Percentiles rank a stretch among this genome's conserved stretches.
Conservation (phyloP, 2,797 vertebrate species). For the Megalops cyprinoides region DNA sequence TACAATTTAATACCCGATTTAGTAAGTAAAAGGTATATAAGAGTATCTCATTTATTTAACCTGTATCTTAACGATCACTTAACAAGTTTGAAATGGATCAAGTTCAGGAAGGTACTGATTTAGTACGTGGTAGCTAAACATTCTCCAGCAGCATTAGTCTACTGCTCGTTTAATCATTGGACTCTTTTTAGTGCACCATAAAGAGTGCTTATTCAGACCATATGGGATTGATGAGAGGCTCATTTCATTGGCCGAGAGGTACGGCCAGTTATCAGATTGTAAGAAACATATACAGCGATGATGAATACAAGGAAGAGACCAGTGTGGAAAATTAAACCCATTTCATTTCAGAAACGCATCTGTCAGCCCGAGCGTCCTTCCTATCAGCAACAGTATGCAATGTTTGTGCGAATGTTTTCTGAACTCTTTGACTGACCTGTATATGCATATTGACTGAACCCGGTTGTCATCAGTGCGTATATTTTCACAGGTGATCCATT, state of each 20-base stretch:
- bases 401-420: neutral
- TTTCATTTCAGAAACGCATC: neutral
- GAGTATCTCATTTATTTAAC: conserved; percentile 60
- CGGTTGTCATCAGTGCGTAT: conserved; percentile 52
- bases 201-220: conserved; percentile 63
- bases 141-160: conserved; percentile 64
- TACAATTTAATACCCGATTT: conserved; percentile 66
- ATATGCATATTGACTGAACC: conserved; percentile 58
- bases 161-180: conserved; percentile 61
- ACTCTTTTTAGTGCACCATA: conserved; percentile 66
- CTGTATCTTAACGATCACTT: conserved; percentile 57
- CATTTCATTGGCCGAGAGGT: conserved; percentile 42
- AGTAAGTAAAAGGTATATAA: conserved; percentile 39
- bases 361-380: neutral
- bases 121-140: conserved; percentile 61
- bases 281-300: conserved; percentile 37
- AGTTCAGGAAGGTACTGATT: conserved; percentile 59
- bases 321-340: neutral
- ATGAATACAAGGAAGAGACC: neutral
- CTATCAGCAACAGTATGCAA: neutral
- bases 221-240: conserved; percentile 41
- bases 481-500: conserved; percentile 68
- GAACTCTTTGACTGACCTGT: conserved; percentile 52
- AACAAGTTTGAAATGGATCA: conserved; percentile 66
- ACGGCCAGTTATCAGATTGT: conserved; percentile 45